Percentiles rank a stretch among this genome's conserved stretches.
These are phyloP conservation scores for Pseudopipra pipra DNA, from an alignment of 2,113 vertebrate species.

Conservation along the genomic window DNA sequence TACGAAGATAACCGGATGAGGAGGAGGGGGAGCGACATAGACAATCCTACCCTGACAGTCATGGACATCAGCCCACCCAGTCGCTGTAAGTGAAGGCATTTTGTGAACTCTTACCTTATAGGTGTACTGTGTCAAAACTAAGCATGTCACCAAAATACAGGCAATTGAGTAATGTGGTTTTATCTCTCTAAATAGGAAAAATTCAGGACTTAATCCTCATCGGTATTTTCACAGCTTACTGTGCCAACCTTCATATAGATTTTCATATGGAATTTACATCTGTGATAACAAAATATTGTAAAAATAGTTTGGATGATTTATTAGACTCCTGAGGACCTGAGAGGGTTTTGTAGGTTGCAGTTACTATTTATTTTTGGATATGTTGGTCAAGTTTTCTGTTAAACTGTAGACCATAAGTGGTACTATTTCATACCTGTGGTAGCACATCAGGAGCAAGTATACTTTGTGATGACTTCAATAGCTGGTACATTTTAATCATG, in stretches of 20 bases:
- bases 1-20: conserved; percentile 86
- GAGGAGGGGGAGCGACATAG: conserved; percentile 93
- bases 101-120: not conserved
- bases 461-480: not conserved
- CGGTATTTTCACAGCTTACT: not conserved
- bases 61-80: conserved; percentile 99
- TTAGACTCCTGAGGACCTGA: not conserved
- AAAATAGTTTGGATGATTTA: not conserved
- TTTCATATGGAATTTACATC: not conserved
- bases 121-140: not conserved
- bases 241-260: not conserved
- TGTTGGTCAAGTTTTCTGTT: not conserved
- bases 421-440: not conserved
- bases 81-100: conserved; percentile 84
- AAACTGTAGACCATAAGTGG: not conserved
- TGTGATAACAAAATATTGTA: not conserved
- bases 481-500: not conserved
- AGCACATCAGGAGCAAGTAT: not conserved
- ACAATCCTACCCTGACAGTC: conserved; percentile 89
- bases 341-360: not conserved
- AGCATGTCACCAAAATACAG: not conserved
- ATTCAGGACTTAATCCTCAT: not conserved
- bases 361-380: not conserved
- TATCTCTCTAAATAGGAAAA: not conserved
- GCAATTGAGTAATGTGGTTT: not conserved